Evolutionary conservation across 1,140 invertebrate species (phyloP).

Genomic region (Araneus ventricosus): DNA sequence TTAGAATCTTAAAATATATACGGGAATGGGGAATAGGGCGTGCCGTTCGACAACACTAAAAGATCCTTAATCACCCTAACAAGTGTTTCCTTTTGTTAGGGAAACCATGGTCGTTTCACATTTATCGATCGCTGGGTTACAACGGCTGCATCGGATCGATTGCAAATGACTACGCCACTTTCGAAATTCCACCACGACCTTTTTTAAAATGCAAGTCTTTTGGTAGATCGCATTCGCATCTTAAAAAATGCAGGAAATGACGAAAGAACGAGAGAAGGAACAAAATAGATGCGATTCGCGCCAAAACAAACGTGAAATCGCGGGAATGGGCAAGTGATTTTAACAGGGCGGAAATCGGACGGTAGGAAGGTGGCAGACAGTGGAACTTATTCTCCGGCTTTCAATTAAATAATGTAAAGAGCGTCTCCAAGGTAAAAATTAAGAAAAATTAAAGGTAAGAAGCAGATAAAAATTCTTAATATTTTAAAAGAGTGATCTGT

Average conservation of each 20-base stretch:
- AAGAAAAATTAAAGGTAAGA: background rate
- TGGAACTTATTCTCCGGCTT: background rate
- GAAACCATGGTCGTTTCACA: constrained; percentile 32
- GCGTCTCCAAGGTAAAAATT: background rate
- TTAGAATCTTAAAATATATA: constrained; percentile 20
- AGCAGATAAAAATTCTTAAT: background rate
- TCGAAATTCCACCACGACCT: background rate
- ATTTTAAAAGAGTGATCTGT: too few species aligned
- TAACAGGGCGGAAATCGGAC: too few species aligned
- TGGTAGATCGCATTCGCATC: background rate
- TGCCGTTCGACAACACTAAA: constrained; percentile 59
- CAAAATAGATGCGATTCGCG: background rate
- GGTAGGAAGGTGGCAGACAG: background rate
- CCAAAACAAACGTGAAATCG: background rate
- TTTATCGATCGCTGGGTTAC: constrained; percentile 44
- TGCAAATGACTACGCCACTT: constrained; percentile 61
- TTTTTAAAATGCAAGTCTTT: background rate
- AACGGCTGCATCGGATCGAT: constrained; percentile 56
- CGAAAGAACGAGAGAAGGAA: background rate
- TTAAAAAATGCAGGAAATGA: background rate
- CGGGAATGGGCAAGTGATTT: background rate
- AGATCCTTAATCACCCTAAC: constrained; percentile 58
- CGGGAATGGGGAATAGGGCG: constrained; percentile 28
- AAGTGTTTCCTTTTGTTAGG: constrained; percentile 64
- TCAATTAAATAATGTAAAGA: background rate